Evolutionary conservation across 2,797 vertebrate genomes (phyloP).

Genomic region (Rallus crepitans): DNA sequence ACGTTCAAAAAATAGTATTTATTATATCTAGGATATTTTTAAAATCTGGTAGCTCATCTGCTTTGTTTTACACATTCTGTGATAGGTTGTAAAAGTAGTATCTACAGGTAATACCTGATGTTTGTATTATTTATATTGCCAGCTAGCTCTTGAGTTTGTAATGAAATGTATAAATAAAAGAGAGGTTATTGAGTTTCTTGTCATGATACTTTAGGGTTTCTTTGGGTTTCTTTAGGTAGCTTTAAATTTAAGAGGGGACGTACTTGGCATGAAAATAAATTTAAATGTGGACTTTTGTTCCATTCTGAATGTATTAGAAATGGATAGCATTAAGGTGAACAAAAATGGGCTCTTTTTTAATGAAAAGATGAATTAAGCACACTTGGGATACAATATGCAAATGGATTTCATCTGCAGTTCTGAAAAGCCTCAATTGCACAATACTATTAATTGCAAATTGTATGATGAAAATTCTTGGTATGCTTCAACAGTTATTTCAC

Average conservation of each 20-base stretch:
- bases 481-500: constrained; percentile 64
- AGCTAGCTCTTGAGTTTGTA: constrained; percentile 31
- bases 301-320: constrained; percentile 46
- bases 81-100: constrained; percentile 37
- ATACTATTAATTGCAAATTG: constrained; percentile 58
- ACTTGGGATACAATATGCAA: constrained; percentile 64
- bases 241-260: background rate
- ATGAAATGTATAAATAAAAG: background rate
- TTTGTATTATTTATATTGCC: background rate
- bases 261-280: constrained; percentile 4
- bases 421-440: constrained; percentile 48
- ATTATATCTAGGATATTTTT: constrained; percentile 1
- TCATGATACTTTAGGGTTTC: background rate
- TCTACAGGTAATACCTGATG: constrained; percentile 7
- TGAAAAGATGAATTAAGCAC: constrained; percentile 63
- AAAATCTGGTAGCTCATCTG: constrained; percentile 37
- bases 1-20: constrained; percentile 17
- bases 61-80: background rate
- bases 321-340: constrained; percentile 59
- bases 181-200: background rate
- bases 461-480: constrained; percentile 41
- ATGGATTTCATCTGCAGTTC: constrained; percentile 57
- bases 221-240: background rate
- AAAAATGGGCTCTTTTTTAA: constrained; percentile 35
- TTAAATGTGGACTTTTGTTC: constrained; percentile 15